Evolutionary conservation across 2,888 invertebrate species (phyloP).

Genomic region (Lasioglossum morio): DNA sequence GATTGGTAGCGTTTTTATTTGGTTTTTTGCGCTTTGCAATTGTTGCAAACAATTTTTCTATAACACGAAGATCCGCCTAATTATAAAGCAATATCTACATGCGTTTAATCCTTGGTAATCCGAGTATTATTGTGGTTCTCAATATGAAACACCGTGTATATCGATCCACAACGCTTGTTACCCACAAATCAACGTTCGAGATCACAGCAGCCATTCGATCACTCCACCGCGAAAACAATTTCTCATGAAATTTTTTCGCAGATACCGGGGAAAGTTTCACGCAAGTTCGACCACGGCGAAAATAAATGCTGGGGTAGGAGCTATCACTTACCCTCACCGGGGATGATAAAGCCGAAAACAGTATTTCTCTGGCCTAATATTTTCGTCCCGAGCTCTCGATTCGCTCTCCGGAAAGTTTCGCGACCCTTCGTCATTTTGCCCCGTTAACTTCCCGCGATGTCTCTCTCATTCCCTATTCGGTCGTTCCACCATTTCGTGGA

Average conservation of each 20-base stretch:
- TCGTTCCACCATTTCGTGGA: neutral
- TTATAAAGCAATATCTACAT: neutral
- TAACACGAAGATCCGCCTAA: no score
- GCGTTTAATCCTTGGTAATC: neutral
- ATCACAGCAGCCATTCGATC: neutral
- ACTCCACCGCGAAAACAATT: neutral
- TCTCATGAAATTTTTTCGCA: neutral
- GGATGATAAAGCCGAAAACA: slow-evolving; percentile 10
- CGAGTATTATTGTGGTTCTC: neutral
- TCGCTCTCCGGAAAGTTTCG: neutral
- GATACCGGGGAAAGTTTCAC: neutral
- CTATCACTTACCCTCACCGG: slow-evolving; percentile 20
- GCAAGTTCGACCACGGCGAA: neutral
- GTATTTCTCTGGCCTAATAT: slow-evolving; percentile 33
- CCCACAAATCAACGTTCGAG: neutral
- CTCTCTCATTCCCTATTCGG: neutral
- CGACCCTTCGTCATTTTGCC: neutral
- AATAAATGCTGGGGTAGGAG: neutral
- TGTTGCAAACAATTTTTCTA: no score
- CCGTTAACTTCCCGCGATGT: slow-evolving; percentile 11
- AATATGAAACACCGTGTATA: neutral
- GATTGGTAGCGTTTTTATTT: no score
- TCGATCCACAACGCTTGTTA: neutral
- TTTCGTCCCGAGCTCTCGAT: neutral
- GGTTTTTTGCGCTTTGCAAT: no score